phyloP scores from a whole-genome alignment of 2,113 vertebrate species.

The Gallinago paraguaiae region DNA sequence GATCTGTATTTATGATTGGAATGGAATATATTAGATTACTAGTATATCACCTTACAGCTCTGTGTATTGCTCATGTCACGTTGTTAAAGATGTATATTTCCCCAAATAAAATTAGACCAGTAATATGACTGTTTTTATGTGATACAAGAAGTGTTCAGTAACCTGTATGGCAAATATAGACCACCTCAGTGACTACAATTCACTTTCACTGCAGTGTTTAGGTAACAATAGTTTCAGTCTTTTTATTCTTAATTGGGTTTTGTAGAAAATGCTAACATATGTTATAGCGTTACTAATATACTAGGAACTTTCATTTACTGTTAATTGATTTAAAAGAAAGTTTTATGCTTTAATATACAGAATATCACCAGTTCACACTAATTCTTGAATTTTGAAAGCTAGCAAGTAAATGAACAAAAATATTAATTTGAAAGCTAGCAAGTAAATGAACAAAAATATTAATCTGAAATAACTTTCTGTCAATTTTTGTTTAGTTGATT shows the following conservation, averaged over 20 bases:
- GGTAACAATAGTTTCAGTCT: not conserved
- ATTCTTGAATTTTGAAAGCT: not conserved
- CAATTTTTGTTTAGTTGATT: not conserved
- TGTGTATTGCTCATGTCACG: not conserved
- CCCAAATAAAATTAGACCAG: not conserved
- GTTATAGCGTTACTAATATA: not conserved
- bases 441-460: not conserved
- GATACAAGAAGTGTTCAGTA: not conserved
- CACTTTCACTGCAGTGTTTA: not conserved
- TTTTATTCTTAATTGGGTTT: not conserved
- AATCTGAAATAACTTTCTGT: not conserved
- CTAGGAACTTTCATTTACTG: not conserved
- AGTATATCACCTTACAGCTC: not conserved
- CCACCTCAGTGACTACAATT: not conserved
- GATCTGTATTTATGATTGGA: not conserved
- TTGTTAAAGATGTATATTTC: not conserved
- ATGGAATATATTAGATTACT: not conserved
- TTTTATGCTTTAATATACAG: not conserved
- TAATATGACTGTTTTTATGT: not conserved
- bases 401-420: not conserved
- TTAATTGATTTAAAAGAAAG: not conserved
- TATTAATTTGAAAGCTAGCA: not conserved
- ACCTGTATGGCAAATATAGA: not conserved
- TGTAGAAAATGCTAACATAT: not conserved
- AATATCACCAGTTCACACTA: not conserved